Percentiles rank a stretch among this genome's conserved stretches.
Evolutionary conservation across 1,140 invertebrate genomes (phyloP).

Genomic region (Drosophila burlai): DNA sequence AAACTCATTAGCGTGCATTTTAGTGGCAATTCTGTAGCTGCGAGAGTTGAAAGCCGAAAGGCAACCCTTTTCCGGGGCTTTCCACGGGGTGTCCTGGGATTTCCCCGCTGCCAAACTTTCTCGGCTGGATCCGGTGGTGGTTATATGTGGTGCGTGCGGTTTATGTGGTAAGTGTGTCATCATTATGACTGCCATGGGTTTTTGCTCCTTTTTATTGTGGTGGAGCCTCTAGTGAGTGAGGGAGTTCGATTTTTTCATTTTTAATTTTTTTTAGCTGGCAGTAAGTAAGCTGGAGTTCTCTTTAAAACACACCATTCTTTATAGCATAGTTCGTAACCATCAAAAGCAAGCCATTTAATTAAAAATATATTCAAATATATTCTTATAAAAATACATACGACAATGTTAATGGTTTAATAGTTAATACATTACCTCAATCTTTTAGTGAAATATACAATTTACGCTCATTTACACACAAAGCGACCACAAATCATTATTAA

Average conservation of each 20-base stretch:
- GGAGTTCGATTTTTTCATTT: constrained; percentile 1
- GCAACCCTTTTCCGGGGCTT: constrained; percentile 63
- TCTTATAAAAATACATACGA: neutral
- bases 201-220: constrained; percentile 42
- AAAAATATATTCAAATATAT: neutral
- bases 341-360: neutral
- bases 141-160: constrained; percentile 64
- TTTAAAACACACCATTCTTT: neutral
- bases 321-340: neutral
- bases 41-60: constrained; percentile 26
- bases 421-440: constrained; percentile 2
- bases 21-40: constrained; percentile 69
- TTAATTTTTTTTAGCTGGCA: constrained; percentile 5
- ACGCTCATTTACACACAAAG: constrained; percentile 31
- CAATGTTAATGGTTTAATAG: neutral
- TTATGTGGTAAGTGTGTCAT: constrained; percentile 82
- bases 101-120: neutral
- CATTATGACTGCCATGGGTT: constrained; percentile 70
- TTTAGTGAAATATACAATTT: constrained; percentile 1
- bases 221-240: constrained; percentile 5
- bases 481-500: constrained; percentile 53
- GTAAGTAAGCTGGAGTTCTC: neutral
- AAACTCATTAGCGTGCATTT: constrained; percentile 84
- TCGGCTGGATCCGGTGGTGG: constrained; percentile 25
- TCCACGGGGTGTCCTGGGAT: constrained; percentile 22